Evolutionary conservation across 2,888 invertebrate genomes (phyloP), one percentile per base, ranked within the genome.

Genomic region (Tholera decimalis): DNA sequence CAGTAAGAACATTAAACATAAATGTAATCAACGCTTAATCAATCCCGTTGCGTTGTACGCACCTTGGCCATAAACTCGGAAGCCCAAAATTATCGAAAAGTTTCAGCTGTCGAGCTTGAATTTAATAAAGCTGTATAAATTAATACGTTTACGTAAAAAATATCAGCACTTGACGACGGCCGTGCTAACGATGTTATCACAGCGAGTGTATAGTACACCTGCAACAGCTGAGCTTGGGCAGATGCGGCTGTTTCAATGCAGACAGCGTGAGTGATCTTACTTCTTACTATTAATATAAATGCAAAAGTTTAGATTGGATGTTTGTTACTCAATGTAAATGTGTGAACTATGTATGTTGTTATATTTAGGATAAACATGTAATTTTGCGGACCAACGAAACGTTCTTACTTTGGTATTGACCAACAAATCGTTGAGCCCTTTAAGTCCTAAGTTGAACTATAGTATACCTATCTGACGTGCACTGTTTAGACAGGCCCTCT

Each of bases 181-280:
- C 24, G 13, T 24, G 41, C 35, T 78, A 73, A 78, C 57, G 58
- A 75, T 61, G 49, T 59, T 74, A 75, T 75, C 75, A 62, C 24
- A 33, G 20, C 7, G 7, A 9, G 44, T 53, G 43, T 49, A 8
- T 1, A 33, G 5, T 7, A 18, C 70, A 71, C 71, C 71, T 76
- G 71, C 39, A 20, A 53, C 61, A 61, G 69, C 68, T 79, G 68
- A 61, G 60, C 57, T 57, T 62, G 35, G 18, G 61, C 67, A 79
- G 76, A 56, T 67, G 76, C 15, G 22, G 37, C 24, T 37, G n/a
- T 20, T 47, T 70, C 53, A 62, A 37, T 55, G 41, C 55, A 6
- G 41, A 46, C 46, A 26, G n/a, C 41, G 3, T n/a, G 8, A 18
- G 41, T 50, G 44, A 73, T 73, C 56, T 59, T n/a, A n/a, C n/a